phyloP scores from a whole-genome alignment of 2,888 invertebrate species.

The Amblyjoppa proteus region DNA sequence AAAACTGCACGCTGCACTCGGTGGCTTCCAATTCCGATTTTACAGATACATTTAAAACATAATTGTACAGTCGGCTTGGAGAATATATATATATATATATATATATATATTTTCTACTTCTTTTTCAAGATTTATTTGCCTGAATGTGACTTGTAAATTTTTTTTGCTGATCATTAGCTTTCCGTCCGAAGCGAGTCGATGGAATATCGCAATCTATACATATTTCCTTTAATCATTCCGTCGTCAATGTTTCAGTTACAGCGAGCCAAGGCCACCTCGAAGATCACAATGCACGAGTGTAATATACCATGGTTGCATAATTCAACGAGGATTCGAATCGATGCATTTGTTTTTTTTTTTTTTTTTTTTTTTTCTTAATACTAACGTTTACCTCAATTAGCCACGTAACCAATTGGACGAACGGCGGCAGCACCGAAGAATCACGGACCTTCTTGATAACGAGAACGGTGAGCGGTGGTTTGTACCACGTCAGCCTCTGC shows the following conservation, averaged over 20 bases:
- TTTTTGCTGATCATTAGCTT: neutral
- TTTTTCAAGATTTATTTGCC: neutral
- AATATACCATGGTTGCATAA: conserved; percentile 11
- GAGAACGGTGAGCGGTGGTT: conserved; percentile 97
- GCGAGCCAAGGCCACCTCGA: neutral
- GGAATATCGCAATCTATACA: neutral
- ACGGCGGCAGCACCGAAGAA: conserved; percentile 94
- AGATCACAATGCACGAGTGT: neutral
- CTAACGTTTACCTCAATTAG: conserved; percentile 90
- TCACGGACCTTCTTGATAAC: conserved; percentile 99
- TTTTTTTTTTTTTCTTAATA: conserved; percentile 28
- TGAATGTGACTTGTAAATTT: neutral
- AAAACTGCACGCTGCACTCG: too few species aligned
- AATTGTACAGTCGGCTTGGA: too few species aligned
- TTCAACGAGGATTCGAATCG: conserved; percentile 26
- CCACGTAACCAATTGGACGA: conserved; percentile 97
- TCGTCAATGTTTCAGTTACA: neutral
- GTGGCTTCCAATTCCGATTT: too few species aligned
- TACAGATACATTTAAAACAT: too few species aligned
- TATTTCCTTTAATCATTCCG: neutral
- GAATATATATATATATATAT: neutral
- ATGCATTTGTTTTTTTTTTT: conserved; percentile 47
- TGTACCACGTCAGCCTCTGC: conserved; percentile 98
- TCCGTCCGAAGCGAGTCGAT: neutral
- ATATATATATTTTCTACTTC: neutral